These are phyloP conservation scores for Spodoptera exigua DNA, from an alignment of 2,888 invertebrate genomes.

Conservation along the genomic window DNA sequence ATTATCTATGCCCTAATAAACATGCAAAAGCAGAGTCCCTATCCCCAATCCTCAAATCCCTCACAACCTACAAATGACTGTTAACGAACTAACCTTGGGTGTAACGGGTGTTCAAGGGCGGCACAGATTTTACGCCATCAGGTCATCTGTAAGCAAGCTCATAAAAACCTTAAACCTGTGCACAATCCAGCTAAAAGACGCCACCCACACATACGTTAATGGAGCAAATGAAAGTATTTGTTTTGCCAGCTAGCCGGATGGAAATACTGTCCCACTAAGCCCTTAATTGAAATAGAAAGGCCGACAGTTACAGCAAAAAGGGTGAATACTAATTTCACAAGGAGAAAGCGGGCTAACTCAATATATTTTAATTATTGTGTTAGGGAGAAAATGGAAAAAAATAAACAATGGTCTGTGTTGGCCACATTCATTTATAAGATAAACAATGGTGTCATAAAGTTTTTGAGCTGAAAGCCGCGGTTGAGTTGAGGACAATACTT, in stretches of 20 bases:
- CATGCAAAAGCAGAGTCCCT: no score
- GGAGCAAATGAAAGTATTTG: constrained; percentile 4
- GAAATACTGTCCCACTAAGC: constrained; percentile 21
- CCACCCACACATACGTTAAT: no score
- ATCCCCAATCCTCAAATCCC: no score
- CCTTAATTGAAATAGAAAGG: constrained; percentile 38
- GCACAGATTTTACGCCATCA: no score
- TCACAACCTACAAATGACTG: no score
- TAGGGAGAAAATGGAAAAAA: constrained; percentile 38
- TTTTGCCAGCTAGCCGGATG: constrained; percentile 1
- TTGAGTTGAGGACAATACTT: constrained; percentile 36
- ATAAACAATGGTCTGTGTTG: constrained; percentile 21
- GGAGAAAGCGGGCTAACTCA: constrained; percentile 21
- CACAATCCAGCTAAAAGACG: no score
- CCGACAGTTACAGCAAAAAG: constrained; percentile 25
- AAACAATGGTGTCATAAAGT: constrained; percentile 54
- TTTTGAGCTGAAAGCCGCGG: constrained; percentile 43
- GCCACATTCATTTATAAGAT: constrained; percentile 44
- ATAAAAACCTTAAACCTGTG: no score
- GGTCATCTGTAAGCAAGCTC: no score
- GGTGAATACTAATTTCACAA: constrained; percentile 45
- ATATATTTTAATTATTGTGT: constrained; percentile 46
- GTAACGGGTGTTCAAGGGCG: no score
- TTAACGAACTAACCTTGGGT: no score
- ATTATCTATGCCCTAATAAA: no score